These are phyloP conservation scores for Porites cylindrica DNA, from an alignment of 92 coral and sea anemone genomes.

Conservation along the genomic window DNA sequence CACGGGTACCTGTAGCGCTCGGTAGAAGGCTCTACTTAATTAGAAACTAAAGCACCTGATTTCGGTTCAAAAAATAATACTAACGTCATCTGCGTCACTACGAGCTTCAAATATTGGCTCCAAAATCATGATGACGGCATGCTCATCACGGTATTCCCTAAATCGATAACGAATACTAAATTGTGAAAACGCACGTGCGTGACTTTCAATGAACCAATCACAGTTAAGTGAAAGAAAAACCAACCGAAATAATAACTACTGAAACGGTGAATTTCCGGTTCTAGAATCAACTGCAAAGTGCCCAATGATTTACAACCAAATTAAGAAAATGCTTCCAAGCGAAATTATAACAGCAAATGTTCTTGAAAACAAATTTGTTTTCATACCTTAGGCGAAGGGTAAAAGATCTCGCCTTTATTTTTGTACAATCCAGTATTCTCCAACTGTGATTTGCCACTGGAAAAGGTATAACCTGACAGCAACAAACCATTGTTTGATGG, in stretches of 20 bases:
- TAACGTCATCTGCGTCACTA: not conserved
- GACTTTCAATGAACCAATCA: slow-evolving; percentile 10
- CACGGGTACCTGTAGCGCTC: slow-evolving; percentile 34
- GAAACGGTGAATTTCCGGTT: not conserved
- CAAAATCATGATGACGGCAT: not conserved
- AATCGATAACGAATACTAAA: not conserved
- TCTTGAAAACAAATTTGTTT: not conserved
- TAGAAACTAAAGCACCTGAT: not conserved
- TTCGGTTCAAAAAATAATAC: not conserved
- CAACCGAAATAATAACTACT: not conserved
- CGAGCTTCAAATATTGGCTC: not conserved
- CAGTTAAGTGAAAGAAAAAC: not conserved
- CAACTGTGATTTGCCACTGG: not conserved
- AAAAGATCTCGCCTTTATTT: not conserved
- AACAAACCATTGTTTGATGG: not conserved
- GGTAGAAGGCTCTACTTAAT: not conserved
- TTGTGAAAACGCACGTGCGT: not conserved
- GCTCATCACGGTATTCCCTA: not conserved
- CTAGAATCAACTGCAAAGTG: not conserved
- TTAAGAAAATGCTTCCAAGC: not conserved
- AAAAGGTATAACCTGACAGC: slow-evolving; percentile 4
- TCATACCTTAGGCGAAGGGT: slow-evolving; percentile 13
- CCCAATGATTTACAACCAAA: slow-evolving; percentile 7
- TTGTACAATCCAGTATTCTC: not conserved
- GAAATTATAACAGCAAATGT: not conserved